Base-by-base conservation (phyloP, 2,113 vertebrate genomes). In the Meriones unguiculatus region DNA sequence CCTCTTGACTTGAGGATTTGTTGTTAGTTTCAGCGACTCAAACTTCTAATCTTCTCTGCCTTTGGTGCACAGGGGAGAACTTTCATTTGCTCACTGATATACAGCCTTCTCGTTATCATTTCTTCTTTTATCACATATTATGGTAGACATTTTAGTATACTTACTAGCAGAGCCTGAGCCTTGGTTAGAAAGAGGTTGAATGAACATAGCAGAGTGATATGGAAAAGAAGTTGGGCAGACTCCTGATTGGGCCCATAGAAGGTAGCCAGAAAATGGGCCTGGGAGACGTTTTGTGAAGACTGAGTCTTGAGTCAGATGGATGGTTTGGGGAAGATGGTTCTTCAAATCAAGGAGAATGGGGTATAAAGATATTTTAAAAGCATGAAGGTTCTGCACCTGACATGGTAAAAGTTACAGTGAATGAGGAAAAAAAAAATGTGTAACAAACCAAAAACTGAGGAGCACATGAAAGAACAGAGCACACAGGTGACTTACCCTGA, bases 321-420 rank as follows among this genome's bases (percentile, higher is more conserved):
- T 46, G 13, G 54, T 65, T n/a, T 30, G 15, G 30, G 15, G 22
- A 38, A 32, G 9, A 30, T 0, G 17, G 2, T 11, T 52, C 81
- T 57, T 87, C 15, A 38, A 50, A 32, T 28, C 54, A 59, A 78
- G 50, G 9, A n/a, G 25, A 14, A 28, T 1, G n/a, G 35, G 8
- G 35, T 12, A 18, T 15, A 3, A 52, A 69, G 46, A 78, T 67
- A 64, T 38, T 22, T 2, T 5, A 13, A 67, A 93, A 41, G 32
- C 7, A 25, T 24, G 14, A 32, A 64, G 0, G 2, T 5, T 13
- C 1, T 0, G 0, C 30, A 22, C n/a, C 24, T n/a, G 38, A 5
- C 1, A 3, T 6, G 3, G n/a, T 20, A n/a, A 11, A 46, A 22
- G n/a, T 2, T 32, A 3, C 38, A n/a, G 2, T 20, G 14, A 7